phyloP scores from a whole-genome alignment of 1,140 invertebrate genomes.

The Diuraphis noxia region DNA sequence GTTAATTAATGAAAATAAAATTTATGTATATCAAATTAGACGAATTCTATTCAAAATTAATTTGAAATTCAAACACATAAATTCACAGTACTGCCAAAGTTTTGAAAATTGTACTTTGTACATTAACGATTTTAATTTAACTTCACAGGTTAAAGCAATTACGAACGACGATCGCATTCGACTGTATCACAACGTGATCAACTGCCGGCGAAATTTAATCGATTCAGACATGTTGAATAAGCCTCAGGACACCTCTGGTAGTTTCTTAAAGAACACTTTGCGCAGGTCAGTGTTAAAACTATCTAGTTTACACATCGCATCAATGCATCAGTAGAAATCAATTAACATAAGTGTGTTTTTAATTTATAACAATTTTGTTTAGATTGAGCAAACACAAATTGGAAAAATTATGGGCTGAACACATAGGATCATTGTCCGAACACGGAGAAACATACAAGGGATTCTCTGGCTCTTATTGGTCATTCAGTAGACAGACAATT shows the following conservation, averaged over 20 bases:
- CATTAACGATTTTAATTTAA: not conserved
- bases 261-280: conserved; percentile 85
- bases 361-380: conserved; percentile 54
- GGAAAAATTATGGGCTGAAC: conserved; percentile 81
- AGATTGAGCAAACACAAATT: conserved; percentile 84
- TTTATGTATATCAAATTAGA: too few species aligned
- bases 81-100: not conserved
- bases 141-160: conserved; percentile 67
- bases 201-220: conserved; percentile 77
- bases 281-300: conserved; percentile 64
- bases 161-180: conserved; percentile 82
- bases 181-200: conserved; percentile 79
- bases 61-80: not conserved
- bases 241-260: conserved; percentile 75
- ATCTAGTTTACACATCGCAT: not conserved
- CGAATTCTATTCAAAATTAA: not conserved
- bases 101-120: not conserved
- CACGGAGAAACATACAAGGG: conserved; percentile 84
- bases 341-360: not conserved
- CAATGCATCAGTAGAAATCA: not conserved
- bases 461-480: conserved; percentile 86
- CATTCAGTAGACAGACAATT: conserved; percentile 79
- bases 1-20: too few species aligned
- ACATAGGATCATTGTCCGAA: conserved; percentile 67
- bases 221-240: conserved; percentile 81